Conservation (phyloP, 2,797 vertebrate genomes). For the Lagocephalus sceleratus region DNA sequence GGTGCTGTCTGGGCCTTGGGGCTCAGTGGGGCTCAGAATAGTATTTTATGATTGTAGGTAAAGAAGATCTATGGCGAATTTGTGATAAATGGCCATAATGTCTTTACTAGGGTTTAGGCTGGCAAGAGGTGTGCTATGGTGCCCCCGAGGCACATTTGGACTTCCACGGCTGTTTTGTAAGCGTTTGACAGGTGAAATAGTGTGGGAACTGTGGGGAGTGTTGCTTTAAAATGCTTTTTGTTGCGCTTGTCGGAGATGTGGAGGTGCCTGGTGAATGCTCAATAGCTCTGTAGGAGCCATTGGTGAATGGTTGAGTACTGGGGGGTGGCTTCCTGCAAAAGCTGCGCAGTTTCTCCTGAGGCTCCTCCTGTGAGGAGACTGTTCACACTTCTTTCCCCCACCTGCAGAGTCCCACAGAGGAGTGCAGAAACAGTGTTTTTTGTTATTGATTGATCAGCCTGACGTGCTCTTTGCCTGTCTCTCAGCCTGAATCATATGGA, state of each 20-base stretch:
- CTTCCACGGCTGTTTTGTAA: conserved; percentile 65
- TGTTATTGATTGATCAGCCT: conserved; percentile 43
- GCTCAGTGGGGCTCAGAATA: conserved; percentile 17
- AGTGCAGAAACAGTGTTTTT: conserved; percentile 21
- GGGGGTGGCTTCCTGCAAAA: conserved; percentile 47
- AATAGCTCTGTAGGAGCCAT: conserved; percentile 73
- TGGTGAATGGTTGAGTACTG: conserved; percentile 62
- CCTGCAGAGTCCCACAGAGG: conserved; percentile 23
- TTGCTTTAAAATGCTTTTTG: conserved; percentile 74
- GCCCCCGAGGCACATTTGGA: conserved; percentile 60
- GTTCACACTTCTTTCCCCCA: conserved; percentile 35
- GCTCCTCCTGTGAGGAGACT: conserved; percentile 44
- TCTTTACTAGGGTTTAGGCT: conserved; percentile 60
- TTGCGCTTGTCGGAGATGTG: conserved; percentile 69
- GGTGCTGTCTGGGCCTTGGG: conserved; percentile 35
- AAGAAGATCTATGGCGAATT: conserved; percentile 52
- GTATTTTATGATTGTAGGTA: conserved; percentile 35
- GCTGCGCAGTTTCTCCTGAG: conserved; percentile 53
- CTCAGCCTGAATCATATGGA: conserved; percentile 27
- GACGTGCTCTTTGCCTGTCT: conserved; percentile 24
- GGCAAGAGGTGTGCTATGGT: conserved; percentile 70
- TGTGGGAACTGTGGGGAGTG: conserved; percentile 75
- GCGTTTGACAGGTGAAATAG: conserved; percentile 78
- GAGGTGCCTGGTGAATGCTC: conserved; percentile 74
- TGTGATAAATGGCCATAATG: conserved; percentile 44